A percentile compares a stretch with the other conserved stretches of the same genome.
These are phyloP conservation scores for Oreochromis grahami DNA, from an alignment of 2,797 vertebrate species.

Conservation along the genomic window DNA sequence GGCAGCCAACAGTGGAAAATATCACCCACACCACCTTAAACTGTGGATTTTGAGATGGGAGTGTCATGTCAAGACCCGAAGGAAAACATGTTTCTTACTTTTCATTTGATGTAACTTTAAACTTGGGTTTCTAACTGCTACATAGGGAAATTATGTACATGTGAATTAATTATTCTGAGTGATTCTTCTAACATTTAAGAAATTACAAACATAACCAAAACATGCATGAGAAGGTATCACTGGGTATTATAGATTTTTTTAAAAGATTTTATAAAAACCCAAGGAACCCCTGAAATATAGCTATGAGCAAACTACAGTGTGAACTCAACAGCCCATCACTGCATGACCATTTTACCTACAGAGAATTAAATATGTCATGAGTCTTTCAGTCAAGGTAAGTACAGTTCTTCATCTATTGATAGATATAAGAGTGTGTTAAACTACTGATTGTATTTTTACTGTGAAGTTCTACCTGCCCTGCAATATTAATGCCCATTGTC, in stretches of 20 bases:
- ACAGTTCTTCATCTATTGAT: not conserved
- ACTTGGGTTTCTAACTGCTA: not conserved
- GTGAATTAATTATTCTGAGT: not conserved
- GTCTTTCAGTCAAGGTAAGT: not conserved
- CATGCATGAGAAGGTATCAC: not conserved
- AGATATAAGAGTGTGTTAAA: not conserved
- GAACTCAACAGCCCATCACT: not conserved
- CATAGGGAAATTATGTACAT: not conserved
- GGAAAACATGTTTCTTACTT: not conserved
- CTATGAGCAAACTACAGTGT: not conserved
- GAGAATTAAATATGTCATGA: not conserved
- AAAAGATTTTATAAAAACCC: not conserved
- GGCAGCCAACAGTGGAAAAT: not conserved
- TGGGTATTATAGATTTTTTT: not conserved
- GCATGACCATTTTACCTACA: not conserved
- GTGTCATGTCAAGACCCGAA: not conserved
- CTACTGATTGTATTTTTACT: not conserved
- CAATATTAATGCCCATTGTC: not conserved
- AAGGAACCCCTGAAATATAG: not conserved
- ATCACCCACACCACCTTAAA: not conserved
- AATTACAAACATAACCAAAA: not conserved
- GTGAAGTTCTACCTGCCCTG: not conserved
- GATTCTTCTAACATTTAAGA: not conserved
- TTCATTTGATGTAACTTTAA: not conserved
- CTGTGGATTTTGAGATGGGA: not conserved